These are phyloP conservation scores for Drosophila fuyamai DNA, from an alignment of 1,140 invertebrate species.

Conservation along the genomic window DNA sequence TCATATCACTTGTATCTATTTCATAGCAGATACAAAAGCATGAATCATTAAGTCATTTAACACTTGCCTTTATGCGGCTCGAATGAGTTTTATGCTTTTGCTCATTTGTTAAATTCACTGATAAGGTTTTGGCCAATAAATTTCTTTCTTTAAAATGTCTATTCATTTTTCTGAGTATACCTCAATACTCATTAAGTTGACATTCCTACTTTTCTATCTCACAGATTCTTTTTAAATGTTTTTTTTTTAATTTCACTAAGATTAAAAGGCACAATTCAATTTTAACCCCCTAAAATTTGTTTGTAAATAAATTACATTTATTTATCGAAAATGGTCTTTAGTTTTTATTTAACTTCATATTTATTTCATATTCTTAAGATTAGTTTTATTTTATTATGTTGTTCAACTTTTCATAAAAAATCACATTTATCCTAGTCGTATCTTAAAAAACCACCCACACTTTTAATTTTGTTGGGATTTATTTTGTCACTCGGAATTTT, in stretches of 20 bases:
- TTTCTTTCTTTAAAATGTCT: neutral
- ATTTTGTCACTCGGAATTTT: no score
- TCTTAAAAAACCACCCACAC: no score
- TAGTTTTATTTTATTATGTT: no score
- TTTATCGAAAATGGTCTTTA: no score
- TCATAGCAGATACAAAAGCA: neutral
- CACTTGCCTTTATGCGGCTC: conserved; percentile 10
- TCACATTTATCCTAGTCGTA: no score
- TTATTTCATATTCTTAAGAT: no score
- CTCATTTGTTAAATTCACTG: conserved; percentile 7
- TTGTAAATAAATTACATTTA: no score
- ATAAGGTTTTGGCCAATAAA: conserved; percentile 18
- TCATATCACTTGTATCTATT: conserved; percentile 26
- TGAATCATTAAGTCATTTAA: conserved; percentile 34
- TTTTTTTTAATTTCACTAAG: neutral
- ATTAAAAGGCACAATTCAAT: no score
- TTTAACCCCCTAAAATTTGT: no score
- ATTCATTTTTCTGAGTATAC: neutral
- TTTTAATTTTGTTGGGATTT: no score
- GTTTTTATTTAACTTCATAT: no score
- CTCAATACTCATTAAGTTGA: neutral
- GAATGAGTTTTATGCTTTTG: conserved; percentile 9
- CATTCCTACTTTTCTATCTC: neutral
- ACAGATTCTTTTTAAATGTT: neutral
- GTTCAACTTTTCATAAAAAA: no score